Conservation (phyloP, 2,797 vertebrate species). For the Peromyscus aztecus region DNA sequence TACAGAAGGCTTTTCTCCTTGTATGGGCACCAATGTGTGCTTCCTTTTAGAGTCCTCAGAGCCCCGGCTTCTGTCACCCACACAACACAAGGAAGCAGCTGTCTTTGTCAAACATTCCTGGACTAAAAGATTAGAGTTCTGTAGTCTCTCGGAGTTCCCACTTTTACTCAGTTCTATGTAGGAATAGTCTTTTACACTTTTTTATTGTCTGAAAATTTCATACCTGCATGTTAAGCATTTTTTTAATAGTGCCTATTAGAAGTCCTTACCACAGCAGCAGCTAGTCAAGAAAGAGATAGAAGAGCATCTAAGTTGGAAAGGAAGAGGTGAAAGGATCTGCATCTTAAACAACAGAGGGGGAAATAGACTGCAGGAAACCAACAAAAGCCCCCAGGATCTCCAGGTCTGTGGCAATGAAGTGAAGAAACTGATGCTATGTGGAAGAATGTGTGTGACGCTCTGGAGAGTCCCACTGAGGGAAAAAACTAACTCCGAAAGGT, state of each 20-base stretch:
- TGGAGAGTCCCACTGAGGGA: neutral
- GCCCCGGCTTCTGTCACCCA: neutral
- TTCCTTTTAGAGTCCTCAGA: neutral
- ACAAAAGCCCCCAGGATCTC: neutral
- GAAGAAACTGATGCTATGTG: neutral
- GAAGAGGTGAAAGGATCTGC: conserved; percentile 12
- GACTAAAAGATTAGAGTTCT: neutral
- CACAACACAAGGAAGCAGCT: neutral
- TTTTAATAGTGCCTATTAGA: neutral
- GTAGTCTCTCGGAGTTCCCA: neutral
- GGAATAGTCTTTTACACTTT: neutral
- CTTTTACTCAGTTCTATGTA: neutral
- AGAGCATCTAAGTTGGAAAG: neutral
- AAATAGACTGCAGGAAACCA: neutral
- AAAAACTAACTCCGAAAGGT: neutral
- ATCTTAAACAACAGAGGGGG: conserved; percentile 12
- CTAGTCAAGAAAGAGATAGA: conserved; percentile 30
- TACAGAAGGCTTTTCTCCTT: neutral
- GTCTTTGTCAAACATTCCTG: neutral
- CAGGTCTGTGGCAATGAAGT: neutral
- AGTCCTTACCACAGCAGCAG: conserved; percentile 17
- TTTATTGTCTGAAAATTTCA: neutral
- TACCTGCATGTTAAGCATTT: neutral
- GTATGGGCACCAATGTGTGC: neutral
- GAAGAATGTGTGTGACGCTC: neutral